phyloP scores from a whole-genome alignment of 1,140 invertebrate species.

The Drosophila bocqueti region DNA sequence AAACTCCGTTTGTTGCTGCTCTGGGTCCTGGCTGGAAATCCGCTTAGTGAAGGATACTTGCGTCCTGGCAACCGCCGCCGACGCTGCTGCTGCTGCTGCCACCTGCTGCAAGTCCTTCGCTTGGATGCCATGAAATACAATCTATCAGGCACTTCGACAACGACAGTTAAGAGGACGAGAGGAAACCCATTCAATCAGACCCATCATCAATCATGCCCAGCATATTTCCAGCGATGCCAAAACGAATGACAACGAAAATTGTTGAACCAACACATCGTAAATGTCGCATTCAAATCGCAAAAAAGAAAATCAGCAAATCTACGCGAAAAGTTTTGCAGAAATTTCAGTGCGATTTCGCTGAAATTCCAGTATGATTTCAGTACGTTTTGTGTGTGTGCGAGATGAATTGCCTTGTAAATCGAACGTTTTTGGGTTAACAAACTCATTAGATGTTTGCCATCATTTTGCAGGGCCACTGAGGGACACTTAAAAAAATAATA shows the following conservation, averaged over 20 bases:
- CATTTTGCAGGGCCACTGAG: constrained; percentile 11
- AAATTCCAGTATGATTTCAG: constrained; percentile 14
- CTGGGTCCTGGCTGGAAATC: constrained; percentile 27
- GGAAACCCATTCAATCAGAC: constrained; percentile 70
- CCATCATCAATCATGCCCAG: constrained; percentile 71
- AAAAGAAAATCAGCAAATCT: constrained; percentile 18
- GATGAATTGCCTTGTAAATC: constrained; percentile 29
- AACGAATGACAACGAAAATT: constrained; percentile 42
- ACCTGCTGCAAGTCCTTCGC: constrained; percentile 24
- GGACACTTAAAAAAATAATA: background rate
- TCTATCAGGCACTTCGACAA: constrained; percentile 61
- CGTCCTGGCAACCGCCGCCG: constrained; percentile 24
- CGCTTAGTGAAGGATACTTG: constrained; percentile 39
- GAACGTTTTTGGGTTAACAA: constrained; percentile 65
- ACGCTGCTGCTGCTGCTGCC: background rate
- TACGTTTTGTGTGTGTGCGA: constrained; percentile 4
- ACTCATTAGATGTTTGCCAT: constrained; percentile 64
- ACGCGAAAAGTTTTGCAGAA: constrained; percentile 31
- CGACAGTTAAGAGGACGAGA: background rate
- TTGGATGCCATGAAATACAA: constrained; percentile 59
- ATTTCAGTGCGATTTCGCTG: constrained; percentile 7
- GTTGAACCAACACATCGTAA: constrained; percentile 50
- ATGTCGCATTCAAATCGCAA: constrained; percentile 38
- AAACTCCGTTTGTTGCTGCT: constrained; percentile 30
- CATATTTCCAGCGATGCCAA: constrained; percentile 44